Evolutionary conservation across 2,888 invertebrate species (phyloP).

Genomic region (Odontothrips loti): DNA sequence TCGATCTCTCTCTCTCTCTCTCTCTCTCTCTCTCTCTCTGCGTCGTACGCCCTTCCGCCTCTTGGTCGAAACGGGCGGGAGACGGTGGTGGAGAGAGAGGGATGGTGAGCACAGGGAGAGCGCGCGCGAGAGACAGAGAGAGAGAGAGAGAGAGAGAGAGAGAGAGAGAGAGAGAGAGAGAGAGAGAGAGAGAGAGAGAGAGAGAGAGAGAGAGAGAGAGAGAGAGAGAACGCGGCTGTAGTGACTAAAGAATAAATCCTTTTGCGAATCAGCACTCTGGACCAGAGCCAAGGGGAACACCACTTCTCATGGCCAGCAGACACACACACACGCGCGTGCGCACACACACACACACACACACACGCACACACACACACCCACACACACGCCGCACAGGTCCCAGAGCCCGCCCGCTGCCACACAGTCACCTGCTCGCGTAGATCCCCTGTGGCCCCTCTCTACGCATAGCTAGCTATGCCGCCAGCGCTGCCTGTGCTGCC

Average conservation of each 20-base stretch:
- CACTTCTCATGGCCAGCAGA: constrained; percentile 11
- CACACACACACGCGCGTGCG: neutral
- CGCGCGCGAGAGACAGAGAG: neutral
- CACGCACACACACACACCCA: neutral
- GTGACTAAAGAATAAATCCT: constrained; percentile 25
- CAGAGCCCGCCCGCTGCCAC: no score
- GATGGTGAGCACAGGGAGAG: constrained; percentile 6
- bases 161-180: constrained; percentile 20
- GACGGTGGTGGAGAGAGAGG: neutral
- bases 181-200: constrained; percentile 24
- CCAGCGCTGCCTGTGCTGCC: no score
- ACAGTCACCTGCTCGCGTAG: no score
- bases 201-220: neutral
- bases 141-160: neutral
- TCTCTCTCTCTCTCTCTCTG: no score
- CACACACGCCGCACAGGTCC: no score
- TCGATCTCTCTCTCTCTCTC: no score
- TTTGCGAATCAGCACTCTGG: constrained; percentile 24
- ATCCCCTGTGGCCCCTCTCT: neutral
- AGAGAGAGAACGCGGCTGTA: neutral
- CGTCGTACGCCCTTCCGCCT: neutral
- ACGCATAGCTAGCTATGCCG: neutral
- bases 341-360: neutral
- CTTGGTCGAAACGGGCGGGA: neutral
- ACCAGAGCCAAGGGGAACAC: neutral